phyloP scores from a whole-genome alignment of 2,888 invertebrate genomes.

The Drosophila aldrichi region DNA sequence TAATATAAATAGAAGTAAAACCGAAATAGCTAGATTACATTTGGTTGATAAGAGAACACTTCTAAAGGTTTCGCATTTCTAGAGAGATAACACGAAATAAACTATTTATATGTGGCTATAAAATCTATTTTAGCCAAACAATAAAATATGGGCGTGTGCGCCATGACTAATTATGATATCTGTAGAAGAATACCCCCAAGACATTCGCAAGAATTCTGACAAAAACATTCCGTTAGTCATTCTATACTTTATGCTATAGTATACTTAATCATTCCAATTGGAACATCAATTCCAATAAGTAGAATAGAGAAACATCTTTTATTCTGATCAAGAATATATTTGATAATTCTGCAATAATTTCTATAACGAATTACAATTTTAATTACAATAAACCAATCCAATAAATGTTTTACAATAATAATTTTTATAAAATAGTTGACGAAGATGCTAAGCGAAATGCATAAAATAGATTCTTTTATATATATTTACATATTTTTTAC shows the following conservation, averaged over 20 bases:
- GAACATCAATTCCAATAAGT: background rate
- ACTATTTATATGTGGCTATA: background rate
- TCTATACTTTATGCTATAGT: no score
- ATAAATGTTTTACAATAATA: background rate
- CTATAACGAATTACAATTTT: background rate
- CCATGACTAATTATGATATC: background rate
- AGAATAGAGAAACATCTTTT: background rate
- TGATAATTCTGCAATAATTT: background rate
- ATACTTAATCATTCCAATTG: no score
- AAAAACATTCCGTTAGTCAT: background rate
- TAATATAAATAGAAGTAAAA: background rate
- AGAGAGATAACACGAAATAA: background rate
- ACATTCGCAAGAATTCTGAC: background rate
- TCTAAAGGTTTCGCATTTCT: background rate
- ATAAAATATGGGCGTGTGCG: background rate
- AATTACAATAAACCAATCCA: background rate
- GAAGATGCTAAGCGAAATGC: conserved; percentile 20
- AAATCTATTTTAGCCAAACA: background rate
- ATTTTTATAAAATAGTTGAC: background rate
- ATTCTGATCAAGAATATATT: conserved; percentile 1
- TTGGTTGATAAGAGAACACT: background rate
- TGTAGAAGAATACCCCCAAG: background rate
- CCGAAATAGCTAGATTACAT: background rate
- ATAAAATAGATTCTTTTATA: conserved; percentile 27
- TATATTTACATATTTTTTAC: conserved; percentile 24